These are phyloP conservation scores for Alviniconcha marisindica DNA, from an alignment of 1,140 invertebrate species.

Conservation along the genomic window DNA sequence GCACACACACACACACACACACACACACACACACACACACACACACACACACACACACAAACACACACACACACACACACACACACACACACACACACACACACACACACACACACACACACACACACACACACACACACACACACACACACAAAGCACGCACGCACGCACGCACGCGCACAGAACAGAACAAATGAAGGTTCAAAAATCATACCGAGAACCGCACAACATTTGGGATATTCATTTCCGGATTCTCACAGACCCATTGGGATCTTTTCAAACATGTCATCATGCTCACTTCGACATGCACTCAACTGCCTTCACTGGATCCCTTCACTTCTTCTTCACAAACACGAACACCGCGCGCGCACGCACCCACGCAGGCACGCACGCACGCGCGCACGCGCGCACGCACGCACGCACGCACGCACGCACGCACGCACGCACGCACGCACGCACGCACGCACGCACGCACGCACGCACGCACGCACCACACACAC, in stretches of 20 bases:
- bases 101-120: slow-evolving; percentile 22
- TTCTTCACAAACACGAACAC: too few species aligned
- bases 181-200: too few species aligned
- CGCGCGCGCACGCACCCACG: slow-evolving; percentile 31
- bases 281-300: too few species aligned
- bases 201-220: too few species aligned
- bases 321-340: too few species aligned
- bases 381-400: slow-evolving; percentile 35
- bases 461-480: slow-evolving; percentile 43
- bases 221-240: too few species aligned
- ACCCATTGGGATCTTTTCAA: too few species aligned
- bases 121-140: too few species aligned
- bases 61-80: slow-evolving; percentile 28
- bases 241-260: too few species aligned
- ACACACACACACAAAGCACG: too few species aligned
- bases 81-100: slow-evolving; percentile 38
- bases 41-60: slow-evolving; percentile 21
- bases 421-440: slow-evolving; percentile 38
- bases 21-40: neutral
- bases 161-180: too few species aligned
- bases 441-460: slow-evolving; percentile 44
- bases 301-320: too few species aligned
- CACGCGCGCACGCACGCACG: slow-evolving; percentile 29
- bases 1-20: neutral
- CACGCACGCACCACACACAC: slow-evolving; percentile 26